Base-by-base conservation (phyloP, 2,797 vertebrate genomes). In the Apogon hyalosoma region DNA sequence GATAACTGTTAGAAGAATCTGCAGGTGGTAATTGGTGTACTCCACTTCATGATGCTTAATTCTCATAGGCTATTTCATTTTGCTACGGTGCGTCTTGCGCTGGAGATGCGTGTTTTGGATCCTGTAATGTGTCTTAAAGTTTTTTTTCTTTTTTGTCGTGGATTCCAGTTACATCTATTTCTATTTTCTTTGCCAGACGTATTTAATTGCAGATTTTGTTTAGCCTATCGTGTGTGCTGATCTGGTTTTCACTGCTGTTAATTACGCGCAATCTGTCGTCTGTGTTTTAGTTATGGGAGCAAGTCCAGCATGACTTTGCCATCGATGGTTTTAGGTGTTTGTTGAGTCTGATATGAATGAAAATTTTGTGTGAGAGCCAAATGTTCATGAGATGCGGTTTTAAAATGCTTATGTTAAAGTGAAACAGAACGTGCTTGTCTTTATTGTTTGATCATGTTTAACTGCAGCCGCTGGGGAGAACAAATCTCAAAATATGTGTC, bases 1-100 rank as follows among this genome's bases (percentile, higher is more conserved):
- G 62, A 51, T 16, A 57, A 73, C 60, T 76, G 63, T 69, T 63
- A 7, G 51, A 65, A 39, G 53, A 75, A 75, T 84, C 82, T 87
- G 86, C 86, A 85, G 82, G 81, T 91, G 85, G 71, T 74, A 81
- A 87, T 75, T 86, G 82, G 69, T 66, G 69, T 66, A 64, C 64
- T 68, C 50, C 41, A 51, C 69, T 79, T 83, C 57, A 42, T 73
- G 82, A 60, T 79, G 82, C 73, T 71, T 80, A 57, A 78, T 80
- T 83, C 77, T 87, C 73, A 78, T 57, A 61, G 77, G 73, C 70
- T 83, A 52, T 70, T 60, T 58, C 68, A 48, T 80, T 40, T 90
- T 63, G 70, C 55, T 45, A 41, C 73, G 62, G 75, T 39, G 86
- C 81, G 85, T 83, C 75, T 78, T 69, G 74, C 73, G 76, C 82